phyloP scores from a whole-genome alignment of 2,888 invertebrate species.

The Tenodera sinensis region DNA sequence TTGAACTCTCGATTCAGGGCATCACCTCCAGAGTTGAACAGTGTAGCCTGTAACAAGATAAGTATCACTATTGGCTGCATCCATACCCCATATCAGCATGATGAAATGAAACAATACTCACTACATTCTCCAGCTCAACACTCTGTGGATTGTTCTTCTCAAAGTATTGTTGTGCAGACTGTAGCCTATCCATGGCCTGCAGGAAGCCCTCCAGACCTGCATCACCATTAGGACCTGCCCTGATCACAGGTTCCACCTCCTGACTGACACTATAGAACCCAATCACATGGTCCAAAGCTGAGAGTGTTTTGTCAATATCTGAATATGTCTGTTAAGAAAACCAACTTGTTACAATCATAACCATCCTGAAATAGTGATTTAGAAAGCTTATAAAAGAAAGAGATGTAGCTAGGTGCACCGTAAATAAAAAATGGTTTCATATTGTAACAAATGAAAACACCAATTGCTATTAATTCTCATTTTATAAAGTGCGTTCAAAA shows the following conservation, averaged over 20 bases:
- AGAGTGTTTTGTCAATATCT: conserved; percentile 91
- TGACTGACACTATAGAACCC: conserved; percentile 93
- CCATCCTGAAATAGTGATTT: no score
- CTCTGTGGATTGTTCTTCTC: conserved; percentile 89
- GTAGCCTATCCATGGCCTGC: conserved; percentile 77
- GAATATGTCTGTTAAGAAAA: conserved; percentile 27
- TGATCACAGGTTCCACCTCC: conserved; percentile 82
- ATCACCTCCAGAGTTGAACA: conserved; percentile 79
- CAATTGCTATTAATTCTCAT: no score
- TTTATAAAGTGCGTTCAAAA: no score
- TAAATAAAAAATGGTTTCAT: no score
- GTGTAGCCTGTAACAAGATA: conserved; percentile 53
- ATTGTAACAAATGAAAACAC: no score
- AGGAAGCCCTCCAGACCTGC: conserved; percentile 49
- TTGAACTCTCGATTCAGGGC: conserved; percentile 86
- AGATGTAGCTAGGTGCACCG: no score
- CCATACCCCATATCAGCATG: no score
- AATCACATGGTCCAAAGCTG: conserved; percentile 87
- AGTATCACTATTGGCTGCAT: not conserved
- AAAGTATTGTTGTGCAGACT: conserved; percentile 87
- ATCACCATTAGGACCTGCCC: conserved; percentile 70
- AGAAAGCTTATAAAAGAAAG: no score
- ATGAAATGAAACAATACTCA: conserved; percentile 47
- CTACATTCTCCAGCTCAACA: conserved; percentile 90
- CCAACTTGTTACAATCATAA: no score